Conservation (phyloP, 2,113 vertebrate species). For the Malurus melanocephalus region DNA sequence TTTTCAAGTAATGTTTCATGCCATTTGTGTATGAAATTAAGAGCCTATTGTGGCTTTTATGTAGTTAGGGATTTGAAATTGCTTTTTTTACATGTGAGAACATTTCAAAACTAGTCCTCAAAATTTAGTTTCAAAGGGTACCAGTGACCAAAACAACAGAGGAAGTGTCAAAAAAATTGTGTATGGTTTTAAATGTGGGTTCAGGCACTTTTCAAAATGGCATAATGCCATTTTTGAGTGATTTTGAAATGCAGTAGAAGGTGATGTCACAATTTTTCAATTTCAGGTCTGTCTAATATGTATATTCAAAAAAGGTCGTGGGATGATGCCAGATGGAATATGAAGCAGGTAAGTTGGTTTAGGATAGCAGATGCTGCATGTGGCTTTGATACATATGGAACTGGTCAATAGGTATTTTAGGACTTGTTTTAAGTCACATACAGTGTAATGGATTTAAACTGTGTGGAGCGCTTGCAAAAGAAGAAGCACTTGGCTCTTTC, state of each 20-base stretch:
- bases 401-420: not conserved
- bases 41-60: not conserved
- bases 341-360: not conserved
- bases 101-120: not conserved
- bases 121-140: not conserved
- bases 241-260: not conserved
- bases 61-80: not conserved
- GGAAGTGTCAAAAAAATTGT: not conserved
- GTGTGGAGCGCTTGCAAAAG: not conserved
- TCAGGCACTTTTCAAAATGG: not conserved
- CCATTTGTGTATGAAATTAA: not conserved
- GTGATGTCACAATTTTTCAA: not conserved
- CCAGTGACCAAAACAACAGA: not conserved
- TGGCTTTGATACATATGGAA: not conserved
- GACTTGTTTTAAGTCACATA: not conserved
- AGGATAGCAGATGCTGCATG: not conserved
- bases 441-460: not conserved
- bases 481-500: not conserved
- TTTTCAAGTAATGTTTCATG: not conserved
- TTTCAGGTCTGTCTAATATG: not conserved
- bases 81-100: not conserved
- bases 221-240: not conserved
- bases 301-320: not conserved
- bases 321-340: not conserved
- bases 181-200: not conserved